These are phyloP conservation scores for Brachionus sp. DNA, from an alignment of 1,140 invertebrate genomes.

Conservation along the genomic window DNA sequence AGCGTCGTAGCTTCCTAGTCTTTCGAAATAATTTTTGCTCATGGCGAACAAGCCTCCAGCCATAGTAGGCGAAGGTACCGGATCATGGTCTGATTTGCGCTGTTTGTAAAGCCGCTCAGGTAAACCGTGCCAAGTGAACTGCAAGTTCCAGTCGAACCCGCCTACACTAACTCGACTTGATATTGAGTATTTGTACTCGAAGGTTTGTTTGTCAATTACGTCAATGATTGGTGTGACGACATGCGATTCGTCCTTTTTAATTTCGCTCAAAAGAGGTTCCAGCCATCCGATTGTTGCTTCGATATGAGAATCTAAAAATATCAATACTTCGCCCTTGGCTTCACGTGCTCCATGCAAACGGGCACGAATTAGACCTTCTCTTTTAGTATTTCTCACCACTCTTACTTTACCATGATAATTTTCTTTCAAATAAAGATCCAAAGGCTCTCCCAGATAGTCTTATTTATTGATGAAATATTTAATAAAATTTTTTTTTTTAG, in stretches of 20 bases:
- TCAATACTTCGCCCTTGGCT: conserved; percentile 79
- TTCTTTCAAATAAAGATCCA: conserved; percentile 43
- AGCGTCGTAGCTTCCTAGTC: conserved; percentile 92
- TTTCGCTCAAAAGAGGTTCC: conserved; percentile 38
- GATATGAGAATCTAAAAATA: conserved; percentile 93
- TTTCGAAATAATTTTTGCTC: conserved; percentile 58
- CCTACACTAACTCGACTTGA: conserved; percentile 6
- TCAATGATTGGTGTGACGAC: conserved; percentile 43
- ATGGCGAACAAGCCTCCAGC: conserved; percentile 57
- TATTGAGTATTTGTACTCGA: conserved; percentile 27
- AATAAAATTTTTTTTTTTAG: conserved; percentile 84
- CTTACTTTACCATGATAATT: conserved; percentile 24
- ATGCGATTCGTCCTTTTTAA: conserved; percentile 10
- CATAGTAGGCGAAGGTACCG: conserved; percentile 42
- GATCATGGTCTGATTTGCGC: conserved; percentile 55
- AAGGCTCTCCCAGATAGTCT: conserved; percentile 27
- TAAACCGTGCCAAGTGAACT: conserved; percentile 66
- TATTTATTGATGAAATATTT: conserved; percentile 56
- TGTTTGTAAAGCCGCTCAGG: conserved; percentile 57
- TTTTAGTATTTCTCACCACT: conserved; percentile 63
- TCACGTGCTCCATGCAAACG: conserved; percentile 76
- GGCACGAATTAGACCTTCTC: conserved; percentile 87
- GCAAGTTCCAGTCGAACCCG: conserved; percentile 66
- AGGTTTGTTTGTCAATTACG: conserved; percentile 40
- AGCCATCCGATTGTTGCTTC: conserved; percentile 62